Conservation (phyloP, 35 echinoderm and acorn worm species). For the Apostichopus japonicus region DNA sequence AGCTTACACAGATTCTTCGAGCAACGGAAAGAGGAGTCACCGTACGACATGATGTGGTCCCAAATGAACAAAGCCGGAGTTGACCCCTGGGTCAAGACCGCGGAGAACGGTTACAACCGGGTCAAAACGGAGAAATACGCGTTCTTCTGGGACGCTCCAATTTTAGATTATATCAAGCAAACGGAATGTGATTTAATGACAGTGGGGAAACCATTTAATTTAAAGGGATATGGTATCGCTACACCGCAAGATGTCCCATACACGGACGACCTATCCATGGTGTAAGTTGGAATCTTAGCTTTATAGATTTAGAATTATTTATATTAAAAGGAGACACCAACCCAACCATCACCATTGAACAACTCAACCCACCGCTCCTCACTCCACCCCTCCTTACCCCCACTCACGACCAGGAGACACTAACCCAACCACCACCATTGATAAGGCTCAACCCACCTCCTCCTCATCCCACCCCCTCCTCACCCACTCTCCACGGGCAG, state of each 20-base stretch:
- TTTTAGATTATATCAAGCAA: slow-evolving; percentile 97
- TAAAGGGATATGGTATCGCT: slow-evolving; percentile 97
- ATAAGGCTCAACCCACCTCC: too few species aligned
- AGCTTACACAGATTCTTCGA: slow-evolving; percentile 88
- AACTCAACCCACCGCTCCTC: too few species aligned
- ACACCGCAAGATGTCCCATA: slow-evolving; percentile 83
- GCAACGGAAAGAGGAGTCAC: slow-evolving; percentile 74
- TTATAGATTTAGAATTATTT: too few species aligned
- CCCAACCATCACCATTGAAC: too few species aligned
- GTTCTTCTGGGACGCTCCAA: slow-evolving; percentile 98
- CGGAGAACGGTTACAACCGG: slow-evolving; percentile 72
- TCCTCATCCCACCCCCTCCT: too few species aligned
- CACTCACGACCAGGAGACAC: too few species aligned
- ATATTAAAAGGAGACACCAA: too few species aligned
- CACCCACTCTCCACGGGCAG: too few species aligned
- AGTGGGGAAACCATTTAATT: slow-evolving; percentile 97
- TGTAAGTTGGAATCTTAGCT: slow-evolving; percentile 66
- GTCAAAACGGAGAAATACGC: slow-evolving; percentile 85
- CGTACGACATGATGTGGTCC: slow-evolving; percentile 84
- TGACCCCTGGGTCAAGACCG: slow-evolving; percentile 71
- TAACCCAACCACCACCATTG: too few species aligned
- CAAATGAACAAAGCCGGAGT: slow-evolving; percentile 65
- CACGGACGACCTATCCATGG: slow-evolving; percentile 91
- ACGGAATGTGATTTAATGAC: slow-evolving; percentile 99
- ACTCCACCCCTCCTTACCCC: too few species aligned